phyloP scores from a whole-genome alignment of 2,113 vertebrate species.

The Pagrus major region DNA sequence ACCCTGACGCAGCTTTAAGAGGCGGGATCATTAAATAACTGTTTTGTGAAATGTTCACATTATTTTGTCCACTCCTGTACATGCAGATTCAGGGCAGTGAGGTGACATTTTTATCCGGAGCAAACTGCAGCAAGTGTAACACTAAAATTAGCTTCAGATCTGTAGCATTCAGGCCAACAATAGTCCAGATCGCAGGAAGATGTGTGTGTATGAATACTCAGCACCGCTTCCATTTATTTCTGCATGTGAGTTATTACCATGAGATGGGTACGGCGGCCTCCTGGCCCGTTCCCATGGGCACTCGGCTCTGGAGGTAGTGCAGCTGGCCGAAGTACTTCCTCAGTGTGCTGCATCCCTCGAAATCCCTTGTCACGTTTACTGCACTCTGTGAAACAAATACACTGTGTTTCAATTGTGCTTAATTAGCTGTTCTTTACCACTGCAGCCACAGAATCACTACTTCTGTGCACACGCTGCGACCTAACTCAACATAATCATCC shows the following conservation, averaged over 20 bases:
- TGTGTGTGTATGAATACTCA: background rate
- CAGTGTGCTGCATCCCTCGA: constrained; percentile 96
- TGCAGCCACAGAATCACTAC: background rate
- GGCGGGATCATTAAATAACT: background rate
- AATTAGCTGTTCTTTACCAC: background rate
- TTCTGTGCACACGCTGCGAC: background rate
- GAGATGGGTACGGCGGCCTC: constrained; percentile 92
- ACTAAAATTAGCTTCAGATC: constrained; percentile 14
- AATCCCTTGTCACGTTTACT: constrained; percentile 93
- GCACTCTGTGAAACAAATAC: constrained; percentile 78
- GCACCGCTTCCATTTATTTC: background rate
- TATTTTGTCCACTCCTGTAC: constrained; percentile 6
- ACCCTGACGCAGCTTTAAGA: background rate
- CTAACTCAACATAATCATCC: background rate
- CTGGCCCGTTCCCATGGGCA: constrained; percentile 92
- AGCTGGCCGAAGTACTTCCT: constrained; percentile 97
- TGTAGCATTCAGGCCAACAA: background rate
- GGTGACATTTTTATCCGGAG: background rate
- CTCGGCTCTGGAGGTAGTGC: constrained; percentile 96
- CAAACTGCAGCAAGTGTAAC: background rate
- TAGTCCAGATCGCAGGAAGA: background rate
- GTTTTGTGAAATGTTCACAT: background rate
- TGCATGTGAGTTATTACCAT: constrained; percentile 84
- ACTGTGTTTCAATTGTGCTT: background rate
- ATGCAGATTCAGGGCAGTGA: constrained; percentile 6